Base-by-base conservation (phyloP, 2,888 invertebrate species). In the Tipula unca region DNA sequence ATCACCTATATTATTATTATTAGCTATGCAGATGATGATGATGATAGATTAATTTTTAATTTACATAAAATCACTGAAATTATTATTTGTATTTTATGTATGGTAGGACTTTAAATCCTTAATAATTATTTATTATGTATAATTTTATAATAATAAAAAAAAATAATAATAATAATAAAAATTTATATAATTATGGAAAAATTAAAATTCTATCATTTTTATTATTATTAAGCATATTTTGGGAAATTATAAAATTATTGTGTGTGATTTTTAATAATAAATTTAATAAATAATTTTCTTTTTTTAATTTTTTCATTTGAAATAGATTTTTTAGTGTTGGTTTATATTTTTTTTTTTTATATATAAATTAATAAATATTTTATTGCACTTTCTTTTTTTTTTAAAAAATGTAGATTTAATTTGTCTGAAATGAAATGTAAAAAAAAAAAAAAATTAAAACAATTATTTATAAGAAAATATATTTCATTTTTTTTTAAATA, bases 251-350 rank as follows among this genome's bases (percentile, higher is more conserved):
- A 69, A 69, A 69, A 69, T 69, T 69, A 25, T 69, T 69, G 25
- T 69, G 69, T 20, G 69, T 25, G 25, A 69, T 69, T 69, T 69
- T 69, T 69, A 69, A 69, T 69, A 69, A 25, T 25, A 69, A 69
- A 69, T 54, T 25, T 69, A 69, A 25, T 25, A 69, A 69, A 69
- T 54, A 54, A 32, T 69, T 69, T 69, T 17, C 48, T 48, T 69
- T 69, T 69, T 69, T 69, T 69, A 69, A 69, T 69, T 69, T 69
- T 69, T 69, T 69, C 69, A 69, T 69, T 69, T 69, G 69, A 69
- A 69, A 69, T 25, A 69, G 69, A 69, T 69, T 69, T 69, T 69
- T 69, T 69, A 69, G 20, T 69, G 25, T 20, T 69, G 69, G 20
- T 69, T 69, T 8, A 25, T 10, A 25, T 20, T 69, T 69, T 69